Base-by-base conservation (phyloP, 2,797 vertebrate species). In the Vireo griseus region DNA sequence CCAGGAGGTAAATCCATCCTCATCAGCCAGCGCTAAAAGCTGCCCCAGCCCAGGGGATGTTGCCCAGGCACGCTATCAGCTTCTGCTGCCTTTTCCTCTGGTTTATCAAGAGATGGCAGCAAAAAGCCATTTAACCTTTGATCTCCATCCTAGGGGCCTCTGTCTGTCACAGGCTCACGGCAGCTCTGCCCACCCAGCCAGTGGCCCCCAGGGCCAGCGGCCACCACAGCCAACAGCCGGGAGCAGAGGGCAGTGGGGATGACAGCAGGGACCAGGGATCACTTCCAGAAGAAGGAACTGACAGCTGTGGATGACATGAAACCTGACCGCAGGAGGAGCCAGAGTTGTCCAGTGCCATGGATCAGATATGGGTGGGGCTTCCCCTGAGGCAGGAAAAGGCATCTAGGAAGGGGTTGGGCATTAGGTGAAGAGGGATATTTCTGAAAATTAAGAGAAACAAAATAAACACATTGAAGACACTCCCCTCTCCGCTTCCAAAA, bases 61-160 rank as follows among this genome's bases (percentile, higher is more conserved):
- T 72, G 17, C 31, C 31, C 48, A 44, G 37, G 20, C 5, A 1
- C 10, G 10, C 26, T 5, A 7, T 26, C 87, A 16, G 37, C 47
- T 55, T 18, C 68, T 86, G 61, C 86, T 50, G 73, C 69, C 66
- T 95, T 63, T 96, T 95, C 79, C 92, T 39, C 76, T 17, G 69
- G 10, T 62, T 91, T 86, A 95, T 96, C 96, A 93, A 94, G 93
- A 96, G 96, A 66, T 96, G 96, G 96, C 95, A 96, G 96, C 94
- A 96, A 65, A 96, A 96, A 96, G 90, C 94, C 71, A 10, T 75
- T 96, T 96, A 90, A 96, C 96, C 96, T 96, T 96, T 96, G 95
- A 96, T 96, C 96, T 90, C 79, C 11, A 45, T 22, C 61, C 50
- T 52, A 1, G 0, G n/a, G n/a, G 24, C 48, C 26, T 40, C 26